Percentiles rank a stretch among this genome's conserved stretches.
Conservation (phyloP, 2,888 invertebrate genomes). For the Polymixis lichenea region DNA sequence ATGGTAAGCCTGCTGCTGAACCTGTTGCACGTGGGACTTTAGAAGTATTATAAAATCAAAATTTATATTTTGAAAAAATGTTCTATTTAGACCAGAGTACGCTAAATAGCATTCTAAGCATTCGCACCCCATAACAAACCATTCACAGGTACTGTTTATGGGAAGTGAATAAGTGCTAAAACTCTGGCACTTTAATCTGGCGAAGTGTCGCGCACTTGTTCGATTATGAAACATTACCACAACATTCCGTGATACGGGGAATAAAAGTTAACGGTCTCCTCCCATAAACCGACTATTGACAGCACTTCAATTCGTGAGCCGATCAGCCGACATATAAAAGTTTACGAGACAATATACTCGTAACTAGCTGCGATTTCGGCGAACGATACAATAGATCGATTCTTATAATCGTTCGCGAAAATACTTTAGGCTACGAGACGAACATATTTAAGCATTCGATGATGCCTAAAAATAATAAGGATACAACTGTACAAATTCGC, state of each 20-base stretch:
- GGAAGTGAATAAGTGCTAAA: constrained; percentile 8
- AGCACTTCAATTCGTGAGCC: constrained; percentile 55
- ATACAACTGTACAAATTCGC: neutral
- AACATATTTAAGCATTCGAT: constrained; percentile 4
- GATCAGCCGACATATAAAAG: constrained; percentile 50
- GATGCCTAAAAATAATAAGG: neutral
- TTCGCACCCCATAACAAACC: neutral
- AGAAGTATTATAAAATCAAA: neutral
- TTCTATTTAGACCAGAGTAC: neutral
- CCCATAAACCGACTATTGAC: constrained; percentile 61
- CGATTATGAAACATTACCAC: constrained; percentile 45
- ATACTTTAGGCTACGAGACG: constrained; percentile 18
- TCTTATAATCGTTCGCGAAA: constrained; percentile 39
- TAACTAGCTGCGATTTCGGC: constrained; percentile 52
- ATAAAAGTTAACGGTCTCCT: constrained; percentile 70
- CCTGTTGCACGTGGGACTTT: neutral
- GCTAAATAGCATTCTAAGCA: neutral
- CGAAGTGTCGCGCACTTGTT: constrained; percentile 18
- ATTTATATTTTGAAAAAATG: neutral
- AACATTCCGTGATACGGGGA: constrained; percentile 62
- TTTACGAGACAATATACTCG: constrained; percentile 57
- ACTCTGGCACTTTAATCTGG: constrained; percentile 11
- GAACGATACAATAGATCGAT: constrained; percentile 50
- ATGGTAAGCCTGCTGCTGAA: no score
- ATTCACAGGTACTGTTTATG: neutral